Conservation (phyloP, 2,797 vertebrate genomes). For the Cynodonichthys magdalenae region DNA sequence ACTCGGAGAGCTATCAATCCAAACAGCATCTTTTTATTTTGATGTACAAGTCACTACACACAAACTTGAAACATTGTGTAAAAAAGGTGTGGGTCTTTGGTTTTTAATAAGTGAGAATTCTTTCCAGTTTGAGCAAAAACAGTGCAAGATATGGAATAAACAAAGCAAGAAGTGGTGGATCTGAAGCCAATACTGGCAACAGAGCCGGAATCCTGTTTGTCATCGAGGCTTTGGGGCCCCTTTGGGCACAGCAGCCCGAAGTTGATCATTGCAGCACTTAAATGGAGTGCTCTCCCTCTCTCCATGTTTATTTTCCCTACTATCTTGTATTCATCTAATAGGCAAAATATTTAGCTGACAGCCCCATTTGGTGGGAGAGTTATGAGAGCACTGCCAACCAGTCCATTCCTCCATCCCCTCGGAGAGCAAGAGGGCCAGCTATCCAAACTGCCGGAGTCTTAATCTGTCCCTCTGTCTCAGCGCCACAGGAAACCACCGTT, state of each 20-base stretch:
- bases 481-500: slow-evolving; percentile 82
- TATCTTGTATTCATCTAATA: slow-evolving; percentile 80
- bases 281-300: slow-evolving; percentile 71
- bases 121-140: slow-evolving; percentile 32
- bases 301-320: slow-evolving; percentile 81
- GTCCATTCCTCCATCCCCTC: slow-evolving; percentile 71
- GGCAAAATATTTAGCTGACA: slow-evolving; percentile 87
- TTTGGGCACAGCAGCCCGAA: slow-evolving; percentile 67
- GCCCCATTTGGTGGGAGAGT: slow-evolving; percentile 83
- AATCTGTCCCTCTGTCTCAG: slow-evolving; percentile 79
- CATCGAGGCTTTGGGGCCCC: slow-evolving; percentile 76
- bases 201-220: slow-evolving; percentile 77
- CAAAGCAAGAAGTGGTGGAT: slow-evolving; percentile 28
- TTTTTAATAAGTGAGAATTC: slow-evolving; percentile 3
- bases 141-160: slow-evolving; percentile 15
- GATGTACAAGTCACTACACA: not conserved
- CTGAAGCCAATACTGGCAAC: slow-evolving; percentile 48
- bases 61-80: not conserved
- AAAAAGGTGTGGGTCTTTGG: not conserved
- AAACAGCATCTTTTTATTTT: not conserved
- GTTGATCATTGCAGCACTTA: slow-evolving; percentile 79
- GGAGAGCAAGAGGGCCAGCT: slow-evolving; percentile 69
- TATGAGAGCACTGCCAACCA: slow-evolving; percentile 79
- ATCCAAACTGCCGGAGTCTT: slow-evolving; percentile 78
- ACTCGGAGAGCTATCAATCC: not conserved